Percentiles rank a stretch among this genome's conserved stretches.
Evolutionary conservation across 1,140 invertebrate species (phyloP).

Genomic region (Dreissena polymorpha): DNA sequence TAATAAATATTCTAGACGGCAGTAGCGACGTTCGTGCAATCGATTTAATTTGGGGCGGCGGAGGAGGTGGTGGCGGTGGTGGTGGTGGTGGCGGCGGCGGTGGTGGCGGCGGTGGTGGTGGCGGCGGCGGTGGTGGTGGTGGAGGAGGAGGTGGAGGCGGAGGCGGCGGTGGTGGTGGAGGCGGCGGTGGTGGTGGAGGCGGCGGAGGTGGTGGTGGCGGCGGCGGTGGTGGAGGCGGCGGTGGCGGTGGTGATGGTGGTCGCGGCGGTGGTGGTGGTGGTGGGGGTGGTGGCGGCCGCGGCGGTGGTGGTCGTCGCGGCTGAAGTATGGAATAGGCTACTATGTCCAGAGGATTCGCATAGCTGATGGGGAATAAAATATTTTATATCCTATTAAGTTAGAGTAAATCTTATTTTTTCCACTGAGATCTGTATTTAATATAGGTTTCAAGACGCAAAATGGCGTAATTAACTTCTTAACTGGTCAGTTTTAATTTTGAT

Average conservation of each 20-base stretch:
- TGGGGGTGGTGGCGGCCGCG: not conserved
- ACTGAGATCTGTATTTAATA: too few relatives aligned
- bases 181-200: not conserved
- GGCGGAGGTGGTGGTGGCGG: not conserved
- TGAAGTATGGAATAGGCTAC: not conserved
- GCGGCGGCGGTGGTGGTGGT: not conserved
- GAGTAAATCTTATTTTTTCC: too few relatives aligned
- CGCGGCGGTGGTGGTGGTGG: not conserved
- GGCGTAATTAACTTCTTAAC: too few relatives aligned
- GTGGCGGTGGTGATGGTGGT: not conserved
- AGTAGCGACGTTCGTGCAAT: too few relatives aligned
- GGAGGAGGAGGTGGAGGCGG: constrained; percentile 4
- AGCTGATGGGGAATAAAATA: too few relatives aligned
- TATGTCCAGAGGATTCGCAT: too few relatives aligned
- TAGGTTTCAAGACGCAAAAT: too few relatives aligned
- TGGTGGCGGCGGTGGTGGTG: not conserved
- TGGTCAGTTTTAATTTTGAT: too few relatives aligned
- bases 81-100: too few relatives aligned
- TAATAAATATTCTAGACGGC: too few relatives aligned
- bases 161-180: not conserved
- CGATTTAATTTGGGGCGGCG: not conserved
- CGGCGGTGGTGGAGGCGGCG: not conserved
- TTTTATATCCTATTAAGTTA: too few relatives aligned
- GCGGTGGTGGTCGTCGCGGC: not conserved
- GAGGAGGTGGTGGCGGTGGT: not conserved